Conservation (phyloP, 1,140 invertebrate genomes). For the Chymomyza costata region DNA sequence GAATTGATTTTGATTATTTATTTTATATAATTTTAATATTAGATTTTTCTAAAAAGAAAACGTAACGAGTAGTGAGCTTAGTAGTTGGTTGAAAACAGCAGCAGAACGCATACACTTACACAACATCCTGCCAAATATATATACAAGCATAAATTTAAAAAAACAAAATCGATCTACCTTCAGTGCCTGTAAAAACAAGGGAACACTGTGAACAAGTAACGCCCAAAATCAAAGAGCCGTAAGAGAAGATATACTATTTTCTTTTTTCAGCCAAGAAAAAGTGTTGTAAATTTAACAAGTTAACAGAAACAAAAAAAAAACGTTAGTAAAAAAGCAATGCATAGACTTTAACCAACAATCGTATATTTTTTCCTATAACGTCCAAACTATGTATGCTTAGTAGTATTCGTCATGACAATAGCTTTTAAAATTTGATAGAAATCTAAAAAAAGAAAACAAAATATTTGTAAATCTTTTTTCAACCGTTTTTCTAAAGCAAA, state of each 20-base stretch:
- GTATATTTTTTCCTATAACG: conserved; percentile 34
- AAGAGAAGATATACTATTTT: too few species aligned
- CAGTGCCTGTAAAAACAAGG: conserved; percentile 44
- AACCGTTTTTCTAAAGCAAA: conserved; percentile 38
- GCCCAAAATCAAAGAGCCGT: too few species aligned
- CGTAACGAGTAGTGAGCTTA: conserved; percentile 50
- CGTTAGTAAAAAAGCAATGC: conserved; percentile 25
- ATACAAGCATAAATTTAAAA: conserved; percentile 63
- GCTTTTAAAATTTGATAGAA: conserved; percentile 28
- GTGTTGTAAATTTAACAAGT: conserved; percentile 60
- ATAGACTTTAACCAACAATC: conserved; percentile 61
- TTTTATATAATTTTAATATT: conserved; percentile 71
- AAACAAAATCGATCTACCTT: conserved; percentile 62
- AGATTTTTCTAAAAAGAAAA: conserved; percentile 53
- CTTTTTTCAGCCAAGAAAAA: conserved; percentile 49
- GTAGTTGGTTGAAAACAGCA: conserved; percentile 32
- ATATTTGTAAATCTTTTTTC: conserved; percentile 18
- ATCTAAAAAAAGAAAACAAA: conserved; percentile 9
- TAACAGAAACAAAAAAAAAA: too few species aligned
- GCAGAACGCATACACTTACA: conserved; percentile 39
- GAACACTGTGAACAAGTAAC: conserved; percentile 2
- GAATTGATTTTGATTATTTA: conserved; percentile 68
- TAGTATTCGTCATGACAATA: conserved; percentile 61
- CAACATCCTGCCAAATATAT: conserved; percentile 68
- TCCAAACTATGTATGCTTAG: conserved; percentile 29